Conservation (phyloP, 2,888 invertebrate species). For the Galerucella pusilla region DNA sequence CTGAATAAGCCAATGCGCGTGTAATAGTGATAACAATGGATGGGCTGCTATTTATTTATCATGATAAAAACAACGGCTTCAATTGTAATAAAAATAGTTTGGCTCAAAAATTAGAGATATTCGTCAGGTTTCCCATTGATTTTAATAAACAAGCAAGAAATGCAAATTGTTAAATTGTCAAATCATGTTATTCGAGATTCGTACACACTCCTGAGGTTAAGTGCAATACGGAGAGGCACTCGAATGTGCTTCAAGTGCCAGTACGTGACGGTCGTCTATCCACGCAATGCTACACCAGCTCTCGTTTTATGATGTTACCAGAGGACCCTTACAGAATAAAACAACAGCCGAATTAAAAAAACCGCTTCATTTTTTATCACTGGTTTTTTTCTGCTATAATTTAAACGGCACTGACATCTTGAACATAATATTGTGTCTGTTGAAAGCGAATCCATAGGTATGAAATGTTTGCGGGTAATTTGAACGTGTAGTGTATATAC, state of each 20-base stretch:
- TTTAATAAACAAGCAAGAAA: conserved; percentile 4
- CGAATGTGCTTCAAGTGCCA: background rate
- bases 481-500: background rate
- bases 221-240: background rate
- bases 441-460: background rate
- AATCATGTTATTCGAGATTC: conserved; percentile 10
- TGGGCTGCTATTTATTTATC: too few relatives aligned
- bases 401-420: background rate
- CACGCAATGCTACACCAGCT: conserved; percentile 4
- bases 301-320: background rate
- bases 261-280: conserved; percentile 17
- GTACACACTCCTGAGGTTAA: conserved; percentile 2
- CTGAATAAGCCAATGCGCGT: too few relatives aligned
- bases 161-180: conserved; percentile 10
- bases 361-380: background rate
- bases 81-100: too few relatives aligned
- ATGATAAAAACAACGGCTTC: too few relatives aligned
- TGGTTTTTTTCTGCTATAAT: background rate
- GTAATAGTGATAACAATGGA: too few relatives aligned
- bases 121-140: background rate
- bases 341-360: background rate
- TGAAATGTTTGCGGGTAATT: background rate
- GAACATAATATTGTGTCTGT: background rate
- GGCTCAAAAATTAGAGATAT: background rate
- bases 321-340: conserved; percentile 1